Evolutionary conservation across 2,797 vertebrate species (phyloP), one percentile per base, ranked within the genome.

Genomic region (Philypnodon macrostomus): DNA sequence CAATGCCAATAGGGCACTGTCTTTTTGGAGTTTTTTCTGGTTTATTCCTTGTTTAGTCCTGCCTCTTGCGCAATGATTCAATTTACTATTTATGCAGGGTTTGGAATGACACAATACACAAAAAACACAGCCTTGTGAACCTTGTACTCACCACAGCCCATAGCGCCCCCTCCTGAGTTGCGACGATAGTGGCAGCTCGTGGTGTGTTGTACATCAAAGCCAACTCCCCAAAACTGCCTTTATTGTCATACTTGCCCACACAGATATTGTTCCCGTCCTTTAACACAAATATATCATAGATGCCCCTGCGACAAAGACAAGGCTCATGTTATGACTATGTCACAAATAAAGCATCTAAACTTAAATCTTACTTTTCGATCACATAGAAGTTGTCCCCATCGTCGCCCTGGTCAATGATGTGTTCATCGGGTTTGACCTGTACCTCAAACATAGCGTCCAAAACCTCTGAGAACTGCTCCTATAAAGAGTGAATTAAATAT

Each of bases 141-240:
- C 1, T 12, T 9, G 12, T n/a, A 76, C 93, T 94, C 85, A 97
- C 95, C 94, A 98, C 78, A 65, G 90, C 94, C 96, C 96, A 98
- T 15, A 98, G 90, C 48, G 95, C 83, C 31, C 95, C 96, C 12
- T 93, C 90, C 61, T 93, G 88, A 7, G 86, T 91, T 13, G 94
- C 93, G 1, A 93, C 59, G 53, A 98, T 96, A 14, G 95, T 97
- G 30, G 96, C 95, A 45, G 95, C 94, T 65, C 96, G 87, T 0
- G 93, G 93, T 46, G 95, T 97, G 84, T 98, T 98, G 87, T 98
- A 98, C 96, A 98, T 97, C 72, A 97, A 84, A 1, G 96, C 96
- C 52, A 98, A 88, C 53, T 98, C 96, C 35, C 95, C 95, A 58
- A 98, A 98, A 75, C 95, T 95, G 51, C 96, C 96, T 2, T 85